A percentile compares a stretch with the other conserved stretches of the same genome.
These are phyloP conservation scores for Thaumetopoea pityocampa DNA, from an alignment of 1,140 invertebrate species.

Conservation along the genomic window DNA sequence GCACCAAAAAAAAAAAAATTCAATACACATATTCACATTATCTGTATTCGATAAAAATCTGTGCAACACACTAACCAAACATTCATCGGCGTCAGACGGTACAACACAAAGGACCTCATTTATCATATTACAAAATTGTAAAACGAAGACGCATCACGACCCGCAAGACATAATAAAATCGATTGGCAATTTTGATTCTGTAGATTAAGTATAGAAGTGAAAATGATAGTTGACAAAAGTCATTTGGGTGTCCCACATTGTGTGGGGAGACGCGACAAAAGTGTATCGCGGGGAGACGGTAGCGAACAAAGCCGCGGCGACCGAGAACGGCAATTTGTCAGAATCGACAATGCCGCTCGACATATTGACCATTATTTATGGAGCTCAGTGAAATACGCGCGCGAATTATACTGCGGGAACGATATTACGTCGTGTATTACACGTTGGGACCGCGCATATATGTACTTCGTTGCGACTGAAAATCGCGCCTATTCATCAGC, in stretches of 20 bases:
- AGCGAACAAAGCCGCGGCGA: slow-evolving; percentile 64
- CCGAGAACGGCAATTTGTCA: slow-evolving; percentile 70
- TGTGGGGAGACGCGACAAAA: slow-evolving; percentile 47
- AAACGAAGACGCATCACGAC: slow-evolving; percentile 36
- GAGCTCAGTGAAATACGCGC: slow-evolving; percentile 53
- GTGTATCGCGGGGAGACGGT: slow-evolving; percentile 40
- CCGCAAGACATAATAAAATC: slow-evolving; percentile 51
- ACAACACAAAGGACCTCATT: slow-evolving; percentile 44
- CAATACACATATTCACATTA: no score
- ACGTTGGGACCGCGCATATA: slow-evolving; percentile 45
- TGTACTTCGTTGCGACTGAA: slow-evolving; percentile 51
- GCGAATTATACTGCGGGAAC: slow-evolving; percentile 68
- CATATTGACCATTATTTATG: slow-evolving; percentile 75
- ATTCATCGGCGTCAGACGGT: slow-evolving; percentile 37
- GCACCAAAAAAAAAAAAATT: no score
- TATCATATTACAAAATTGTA: slow-evolving; percentile 50
- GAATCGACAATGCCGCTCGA: slow-evolving; percentile 65
- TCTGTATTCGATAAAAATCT: slow-evolving; percentile 9
- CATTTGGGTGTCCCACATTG: slow-evolving; percentile 46
- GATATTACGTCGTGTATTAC: slow-evolving; percentile 62
- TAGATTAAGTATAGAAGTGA: slow-evolving; percentile 48
- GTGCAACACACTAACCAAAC: slow-evolving; percentile 37
- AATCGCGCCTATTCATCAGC: background rate
- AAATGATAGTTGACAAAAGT: slow-evolving; percentile 64
- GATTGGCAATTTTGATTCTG: slow-evolving; percentile 42